A percentile compares a stretch with the other conserved stretches of the same genome.
phyloP scores from a whole-genome alignment of 2,113 vertebrate genomes.

The Centropristis striata region DNA sequence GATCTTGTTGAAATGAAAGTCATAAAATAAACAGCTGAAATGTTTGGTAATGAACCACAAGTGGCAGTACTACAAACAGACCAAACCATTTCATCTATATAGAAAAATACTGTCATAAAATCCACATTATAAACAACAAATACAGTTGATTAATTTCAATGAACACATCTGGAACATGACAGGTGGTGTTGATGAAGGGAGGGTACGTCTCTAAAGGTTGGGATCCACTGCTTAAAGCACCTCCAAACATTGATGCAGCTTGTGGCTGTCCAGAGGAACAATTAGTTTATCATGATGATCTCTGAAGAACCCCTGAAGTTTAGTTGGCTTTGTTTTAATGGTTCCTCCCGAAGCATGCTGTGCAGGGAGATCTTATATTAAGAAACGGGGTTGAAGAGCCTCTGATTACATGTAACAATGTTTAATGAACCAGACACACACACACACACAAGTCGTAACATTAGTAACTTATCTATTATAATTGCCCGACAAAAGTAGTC shows the following conservation, averaged over 20 bases:
- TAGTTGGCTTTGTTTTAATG: background rate
- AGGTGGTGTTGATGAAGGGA: background rate
- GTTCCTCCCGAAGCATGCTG: background rate
- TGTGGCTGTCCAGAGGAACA: background rate
- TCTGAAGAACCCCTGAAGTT: constrained; percentile 24
- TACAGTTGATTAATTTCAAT: background rate
- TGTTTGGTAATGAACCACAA: no score
- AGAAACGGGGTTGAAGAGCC: constrained; percentile 1
- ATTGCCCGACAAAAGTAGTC: background rate
- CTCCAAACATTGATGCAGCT: background rate
- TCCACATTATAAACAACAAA: no score
- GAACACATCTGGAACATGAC: background rate
- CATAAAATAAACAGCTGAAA: no score
- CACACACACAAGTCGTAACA: no score
- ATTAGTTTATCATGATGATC: background rate
- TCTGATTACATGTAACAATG: background rate
- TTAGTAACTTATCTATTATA: background rate
- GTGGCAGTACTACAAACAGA: no score
- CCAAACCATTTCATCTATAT: no score
- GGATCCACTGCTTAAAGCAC: background rate
- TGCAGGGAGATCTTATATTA: background rate
- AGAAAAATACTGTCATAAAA: no score
- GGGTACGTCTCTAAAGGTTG: background rate
- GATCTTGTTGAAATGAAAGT: no score
- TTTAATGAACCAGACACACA: background rate